These are phyloP conservation scores for Lutjanus argentimaculatus DNA, from an alignment of 2,797 vertebrate species.

Conservation along the genomic window DNA sequence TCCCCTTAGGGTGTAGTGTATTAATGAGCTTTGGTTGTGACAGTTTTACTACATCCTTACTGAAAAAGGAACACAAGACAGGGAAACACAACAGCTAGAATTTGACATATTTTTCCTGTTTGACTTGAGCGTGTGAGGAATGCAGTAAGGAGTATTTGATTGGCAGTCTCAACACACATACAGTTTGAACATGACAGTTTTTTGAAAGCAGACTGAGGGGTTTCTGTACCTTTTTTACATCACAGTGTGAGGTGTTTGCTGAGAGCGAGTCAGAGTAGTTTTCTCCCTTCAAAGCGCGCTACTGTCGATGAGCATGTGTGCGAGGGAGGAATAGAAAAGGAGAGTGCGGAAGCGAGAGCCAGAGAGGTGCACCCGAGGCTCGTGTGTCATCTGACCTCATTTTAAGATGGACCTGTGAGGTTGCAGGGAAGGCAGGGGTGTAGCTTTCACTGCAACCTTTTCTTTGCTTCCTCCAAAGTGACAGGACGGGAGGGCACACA, in stretches of 20 bases:
- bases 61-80: not conserved
- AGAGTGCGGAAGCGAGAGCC: constrained; percentile 23
- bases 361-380: constrained; percentile 65
- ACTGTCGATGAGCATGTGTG: constrained; percentile 17
- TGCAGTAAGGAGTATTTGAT: not conserved
- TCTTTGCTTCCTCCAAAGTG: constrained; percentile 68
- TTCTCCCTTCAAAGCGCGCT: constrained; percentile 14
- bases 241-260: constrained; percentile 20
- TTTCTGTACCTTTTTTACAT: constrained; percentile 45
- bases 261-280: constrained; percentile 2
- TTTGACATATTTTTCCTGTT: not conserved
- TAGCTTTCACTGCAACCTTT: constrained; percentile 82
- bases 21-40: not conserved
- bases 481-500: constrained; percentile 64
- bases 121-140: constrained; percentile 7
- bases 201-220: constrained; percentile 14
- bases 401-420: constrained; percentile 74
- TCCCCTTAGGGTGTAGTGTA: not conserved
- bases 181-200: constrained; percentile 24
- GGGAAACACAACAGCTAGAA: not conserved
- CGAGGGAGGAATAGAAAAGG: constrained; percentile 23
- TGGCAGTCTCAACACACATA: constrained; percentile 16
- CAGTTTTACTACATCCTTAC: not conserved
- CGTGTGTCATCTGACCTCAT: constrained; percentile 82
- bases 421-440: constrained; percentile 78